These are phyloP conservation scores for Anisognathus igniventris DNA, from an alignment of 2,797 vertebrate species.

Conservation along the genomic window DNA sequence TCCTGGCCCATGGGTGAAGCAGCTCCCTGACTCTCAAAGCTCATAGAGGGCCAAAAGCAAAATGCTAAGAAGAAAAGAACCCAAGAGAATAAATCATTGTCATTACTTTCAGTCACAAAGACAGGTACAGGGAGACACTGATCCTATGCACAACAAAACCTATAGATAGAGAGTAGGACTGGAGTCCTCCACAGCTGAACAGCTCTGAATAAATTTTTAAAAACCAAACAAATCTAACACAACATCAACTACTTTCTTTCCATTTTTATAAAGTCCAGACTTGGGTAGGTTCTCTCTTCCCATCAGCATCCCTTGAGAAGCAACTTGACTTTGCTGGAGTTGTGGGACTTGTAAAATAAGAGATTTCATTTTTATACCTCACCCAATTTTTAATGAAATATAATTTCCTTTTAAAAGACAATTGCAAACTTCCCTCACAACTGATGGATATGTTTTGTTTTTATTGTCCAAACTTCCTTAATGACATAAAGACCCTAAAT, in stretches of 20 bases:
- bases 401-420: neutral
- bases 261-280: neutral
- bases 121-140: neutral
- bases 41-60: neutral
- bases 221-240: neutral
- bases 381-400: neutral
- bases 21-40: neutral
- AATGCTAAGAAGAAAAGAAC: neutral
- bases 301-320: neutral
- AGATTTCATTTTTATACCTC: neutral
- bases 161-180: neutral
- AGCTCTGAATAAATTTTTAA: neutral
- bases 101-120: neutral
- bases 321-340: neutral
- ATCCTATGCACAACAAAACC: neutral
- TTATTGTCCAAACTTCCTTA: neutral
- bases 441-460: neutral
- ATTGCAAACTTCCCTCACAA: neutral
- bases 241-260: neutral
- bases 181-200: neutral
- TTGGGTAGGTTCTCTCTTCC: neutral
- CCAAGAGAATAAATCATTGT: neutral
- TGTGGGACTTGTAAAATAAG: neutral
- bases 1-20: fast-evolving
- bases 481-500: neutral